Evolutionary conservation across 2,113 vertebrate genomes (phyloP).

Genomic region (Nothobranchius kuhntae): DNA sequence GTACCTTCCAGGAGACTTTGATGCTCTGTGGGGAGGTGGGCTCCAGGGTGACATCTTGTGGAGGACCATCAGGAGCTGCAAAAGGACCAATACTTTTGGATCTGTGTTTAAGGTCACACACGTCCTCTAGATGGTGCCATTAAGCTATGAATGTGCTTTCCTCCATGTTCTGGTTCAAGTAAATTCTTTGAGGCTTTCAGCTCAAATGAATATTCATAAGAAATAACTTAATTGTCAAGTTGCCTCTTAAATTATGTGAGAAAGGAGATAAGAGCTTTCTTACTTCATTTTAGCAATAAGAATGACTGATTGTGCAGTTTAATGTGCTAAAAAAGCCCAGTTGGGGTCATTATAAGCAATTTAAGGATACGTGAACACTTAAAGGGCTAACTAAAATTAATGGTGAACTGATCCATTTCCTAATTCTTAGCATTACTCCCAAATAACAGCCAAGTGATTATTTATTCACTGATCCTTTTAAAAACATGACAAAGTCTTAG

Average conservation of each 20-base stretch:
- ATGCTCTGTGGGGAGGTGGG: constrained; percentile 97
- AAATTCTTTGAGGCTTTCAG: constrained; percentile 10
- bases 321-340: constrained; percentile 35
- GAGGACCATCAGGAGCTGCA: constrained; percentile 93
- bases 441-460: constrained; percentile 34
- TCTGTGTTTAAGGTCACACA: background rate
- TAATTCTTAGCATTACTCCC: constrained; percentile 12
- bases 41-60: constrained; percentile 94
- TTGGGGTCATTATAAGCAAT: constrained; percentile 45
- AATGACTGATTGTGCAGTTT: constrained; percentile 36
- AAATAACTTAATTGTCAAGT: constrained; percentile 35
- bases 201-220: constrained; percentile 28
- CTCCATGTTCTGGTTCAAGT: background rate
- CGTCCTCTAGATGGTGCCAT: constrained; percentile 66
- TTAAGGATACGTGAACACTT: constrained; percentile 47
- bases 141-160: constrained; percentile 23
- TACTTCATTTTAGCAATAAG: constrained; percentile 49
- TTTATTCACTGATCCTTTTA: background rate
- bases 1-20: constrained; percentile 98
- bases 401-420: constrained; percentile 31
- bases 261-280: constrained; percentile 37
- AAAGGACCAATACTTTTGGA: constrained; percentile 38
- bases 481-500: background rate
- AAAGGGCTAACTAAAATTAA: constrained; percentile 40
- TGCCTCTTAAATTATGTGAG: constrained; percentile 47